Conservation (phyloP, 2,888 invertebrate species). For the Drosophila anomelani region DNA sequence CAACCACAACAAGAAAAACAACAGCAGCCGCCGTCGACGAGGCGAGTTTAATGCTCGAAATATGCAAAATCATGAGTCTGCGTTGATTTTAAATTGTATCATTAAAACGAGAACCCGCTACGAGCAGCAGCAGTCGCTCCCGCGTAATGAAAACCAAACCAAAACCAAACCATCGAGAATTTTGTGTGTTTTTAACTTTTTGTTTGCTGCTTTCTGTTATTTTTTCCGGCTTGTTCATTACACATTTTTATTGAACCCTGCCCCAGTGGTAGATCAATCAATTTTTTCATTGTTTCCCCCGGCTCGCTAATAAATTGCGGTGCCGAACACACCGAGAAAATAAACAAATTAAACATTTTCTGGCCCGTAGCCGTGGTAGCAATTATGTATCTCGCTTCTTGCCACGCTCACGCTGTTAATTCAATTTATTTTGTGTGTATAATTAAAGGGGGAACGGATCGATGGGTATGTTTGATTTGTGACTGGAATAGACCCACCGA, state of each 20-base stretch:
- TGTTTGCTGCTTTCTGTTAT: slow-evolving; percentile 50
- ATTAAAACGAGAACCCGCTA: slow-evolving; percentile 65
- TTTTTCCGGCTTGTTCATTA: slow-evolving; percentile 78
- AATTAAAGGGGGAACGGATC: slow-evolving; percentile 46
- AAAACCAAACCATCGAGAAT: slow-evolving; percentile 32
- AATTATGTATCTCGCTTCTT: slow-evolving; percentile 58
- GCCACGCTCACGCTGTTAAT: slow-evolving; percentile 63
- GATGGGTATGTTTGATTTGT: slow-evolving; percentile 55
- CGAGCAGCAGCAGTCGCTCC: slow-evolving; percentile 29
- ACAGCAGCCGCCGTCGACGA: slow-evolving; percentile 24
- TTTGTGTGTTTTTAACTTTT: slow-evolving; percentile 34
- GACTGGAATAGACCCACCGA: slow-evolving; percentile 41
- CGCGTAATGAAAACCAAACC: slow-evolving; percentile 66
- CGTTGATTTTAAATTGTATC: slow-evolving; percentile 80
- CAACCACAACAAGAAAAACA: background rate
- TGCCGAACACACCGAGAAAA: slow-evolving; percentile 44
- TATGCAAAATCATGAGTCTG: slow-evolving; percentile 80
- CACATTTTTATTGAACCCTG: slow-evolving; percentile 74
- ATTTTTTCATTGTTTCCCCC: slow-evolving; percentile 53
- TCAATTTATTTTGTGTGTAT: slow-evolving; percentile 67
- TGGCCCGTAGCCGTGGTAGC: slow-evolving; percentile 55
- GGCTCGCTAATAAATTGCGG: slow-evolving; percentile 70
- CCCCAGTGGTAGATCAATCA: slow-evolving; percentile 70
- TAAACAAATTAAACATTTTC: slow-evolving; percentile 66
- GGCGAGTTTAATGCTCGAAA: slow-evolving; percentile 74